phyloP scores from a whole-genome alignment of 2,888 invertebrate genomes.

The Plebejus melissa region DNA sequence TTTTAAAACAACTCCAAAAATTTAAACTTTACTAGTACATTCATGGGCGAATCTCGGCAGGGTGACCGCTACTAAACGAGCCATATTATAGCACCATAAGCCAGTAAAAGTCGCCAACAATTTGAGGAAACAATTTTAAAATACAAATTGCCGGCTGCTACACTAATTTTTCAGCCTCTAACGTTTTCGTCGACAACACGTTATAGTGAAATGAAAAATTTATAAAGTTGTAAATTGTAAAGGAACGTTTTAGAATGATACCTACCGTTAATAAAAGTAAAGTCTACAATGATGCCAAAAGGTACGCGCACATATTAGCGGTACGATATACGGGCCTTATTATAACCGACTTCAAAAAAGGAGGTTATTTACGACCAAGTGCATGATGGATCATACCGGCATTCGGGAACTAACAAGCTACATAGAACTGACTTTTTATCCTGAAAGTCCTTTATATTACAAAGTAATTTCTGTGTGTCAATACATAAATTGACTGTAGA shows the following conservation, averaged over 20 bases:
- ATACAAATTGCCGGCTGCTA: neutral
- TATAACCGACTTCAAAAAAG: no score
- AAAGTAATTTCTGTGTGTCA: no score
- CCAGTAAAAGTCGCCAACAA: neutral
- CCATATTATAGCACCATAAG: neutral
- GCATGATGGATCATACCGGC: no score
- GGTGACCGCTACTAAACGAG: constrained; percentile 1
- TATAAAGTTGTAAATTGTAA: neutral
- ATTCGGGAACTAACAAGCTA: no score
- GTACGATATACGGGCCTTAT: no score
- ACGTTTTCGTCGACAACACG: constrained; percentile 5
- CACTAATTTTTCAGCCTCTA: constrained; percentile 6
- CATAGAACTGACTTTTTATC: no score
- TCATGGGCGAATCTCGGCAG: neutral
- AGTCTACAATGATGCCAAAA: no score
- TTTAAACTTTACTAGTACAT: neutral
- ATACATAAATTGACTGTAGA: no score
- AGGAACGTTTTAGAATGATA: neutral
- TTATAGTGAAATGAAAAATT: constrained; percentile 1
- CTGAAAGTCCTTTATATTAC: no score
- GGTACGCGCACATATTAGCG: no score
- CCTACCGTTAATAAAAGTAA: no score
- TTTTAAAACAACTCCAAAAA: neutral
- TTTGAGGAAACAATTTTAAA: constrained; percentile 15
- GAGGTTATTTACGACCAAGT: no score